Base-by-base conservation (phyloP, 1,140 invertebrate species). In the Episyrphus balteatus region DNA sequence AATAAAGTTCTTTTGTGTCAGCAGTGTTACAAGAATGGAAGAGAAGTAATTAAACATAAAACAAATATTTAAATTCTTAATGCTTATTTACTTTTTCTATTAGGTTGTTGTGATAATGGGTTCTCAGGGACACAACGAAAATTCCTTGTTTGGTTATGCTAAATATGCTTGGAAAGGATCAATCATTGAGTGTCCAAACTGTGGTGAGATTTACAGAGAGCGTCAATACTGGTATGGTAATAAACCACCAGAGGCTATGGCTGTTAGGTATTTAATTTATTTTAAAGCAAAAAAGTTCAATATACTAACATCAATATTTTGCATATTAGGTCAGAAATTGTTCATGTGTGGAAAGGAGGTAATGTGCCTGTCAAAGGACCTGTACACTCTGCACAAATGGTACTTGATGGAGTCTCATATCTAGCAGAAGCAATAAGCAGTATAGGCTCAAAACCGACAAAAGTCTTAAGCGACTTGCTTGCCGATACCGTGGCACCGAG, bases 161-260 rank as follows among this genome's bases (percentile, higher is more conserved):
- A 85, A 80, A 57, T 88, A 84, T 64, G 82, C 84, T 2, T 90
- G 84, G 85, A 80, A 83, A 36, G 86, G 86, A 58, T 85, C 84
- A 62, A 78, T 86, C 2, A 78, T 91, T 32, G 84, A 90, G 55
- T 92, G 88, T 70, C 75, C 76, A 33, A 75, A 80, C 52, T 90
- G 86, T 71, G 87, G 88, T 2, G 80, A 89, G 53, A 88, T 90
- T 49, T 89, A 86, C 62, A 72, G 83, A 39, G 86, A 84, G 61
- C 73, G 86, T 10, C 81, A 90, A 57, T 84, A 84, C 61, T 92
- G 88, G 88, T 90, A 83, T 66, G 86, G 87, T 2, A 91, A 92
- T 62, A 79, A 81, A 54, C 75, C 80, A 55, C 82, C 86, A 1
- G 84, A 88, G 60, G 78, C 81, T 42, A 66, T 70, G 12, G 77